A percentile compares a stretch with the other conserved stretches of the same genome.
Evolutionary conservation across 2,797 vertebrate genomes (phyloP).

Genomic region (Pogoniulus pusillus): DNA sequence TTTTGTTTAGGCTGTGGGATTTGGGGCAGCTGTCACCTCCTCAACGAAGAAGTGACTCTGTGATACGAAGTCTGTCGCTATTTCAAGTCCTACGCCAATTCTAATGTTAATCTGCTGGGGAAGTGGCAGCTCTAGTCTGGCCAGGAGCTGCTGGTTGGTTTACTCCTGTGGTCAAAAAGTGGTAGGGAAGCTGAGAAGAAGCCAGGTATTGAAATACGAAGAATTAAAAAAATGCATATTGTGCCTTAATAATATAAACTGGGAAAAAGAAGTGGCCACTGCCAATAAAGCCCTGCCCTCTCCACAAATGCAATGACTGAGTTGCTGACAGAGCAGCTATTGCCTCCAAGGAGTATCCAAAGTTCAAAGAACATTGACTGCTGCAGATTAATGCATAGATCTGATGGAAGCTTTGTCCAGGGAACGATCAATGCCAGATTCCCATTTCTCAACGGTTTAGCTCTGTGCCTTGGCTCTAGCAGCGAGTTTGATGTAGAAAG

Average conservation of each 20-base stretch:
- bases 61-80: background rate
- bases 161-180: conserved; percentile 16
- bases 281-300: conserved; percentile 40
- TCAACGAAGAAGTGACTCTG: background rate
- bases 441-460: conserved; percentile 32
- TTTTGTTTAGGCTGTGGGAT: conserved; percentile 32
- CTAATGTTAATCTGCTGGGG: conserved; percentile 28
- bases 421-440: conserved; percentile 24
- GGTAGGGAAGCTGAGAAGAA: background rate
- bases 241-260: background rate
- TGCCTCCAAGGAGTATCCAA: conserved; percentile 43
- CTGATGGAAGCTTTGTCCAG: conserved; percentile 29
- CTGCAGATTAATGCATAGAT: conserved; percentile 40
- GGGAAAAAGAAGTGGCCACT: background rate
- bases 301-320: conserved; percentile 14
- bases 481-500: conserved; percentile 32
- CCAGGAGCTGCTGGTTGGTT: conserved; percentile 11
- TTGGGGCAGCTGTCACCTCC: conserved; percentile 3
- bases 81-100: background rate
- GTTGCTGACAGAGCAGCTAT: conserved; percentile 46
- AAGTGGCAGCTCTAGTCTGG: background rate
- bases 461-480: conserved; percentile 26
- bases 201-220: conserved; percentile 3
- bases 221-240: background rate
- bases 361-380: conserved; percentile 48